Conservation (phyloP, 1,140 invertebrate genomes). For the Mycetomoellerius zeteki region DNA sequence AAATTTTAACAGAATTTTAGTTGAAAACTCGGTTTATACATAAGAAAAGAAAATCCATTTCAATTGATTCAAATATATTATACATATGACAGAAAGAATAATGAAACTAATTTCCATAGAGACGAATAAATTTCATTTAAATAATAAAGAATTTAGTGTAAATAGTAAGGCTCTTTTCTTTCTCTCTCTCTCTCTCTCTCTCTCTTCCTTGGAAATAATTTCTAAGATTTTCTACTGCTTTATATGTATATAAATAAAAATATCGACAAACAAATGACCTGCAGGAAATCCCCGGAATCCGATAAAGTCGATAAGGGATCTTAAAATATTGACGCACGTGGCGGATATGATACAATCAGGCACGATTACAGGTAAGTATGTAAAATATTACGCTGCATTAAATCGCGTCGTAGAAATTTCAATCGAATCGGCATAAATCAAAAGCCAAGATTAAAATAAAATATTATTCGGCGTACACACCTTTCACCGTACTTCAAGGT, state of each 20-base stretch:
- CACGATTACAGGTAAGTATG: neutral
- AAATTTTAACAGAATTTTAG: neutral
- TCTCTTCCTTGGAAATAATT: neutral
- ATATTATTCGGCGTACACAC: neutral
- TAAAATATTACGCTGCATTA: neutral
- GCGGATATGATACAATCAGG: neutral
- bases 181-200: neutral
- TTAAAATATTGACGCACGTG: neutral
- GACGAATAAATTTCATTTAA: neutral
- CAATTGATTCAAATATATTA: neutral
- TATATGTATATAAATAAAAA: neutral
- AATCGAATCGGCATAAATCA: slow-evolving; percentile 3
- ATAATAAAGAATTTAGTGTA: neutral
- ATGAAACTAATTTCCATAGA: neutral
- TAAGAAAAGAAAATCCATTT: neutral
- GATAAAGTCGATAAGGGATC: slow-evolving; percentile 29
- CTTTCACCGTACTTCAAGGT: neutral
- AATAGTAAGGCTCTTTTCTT: neutral
- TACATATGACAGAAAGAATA: neutral
- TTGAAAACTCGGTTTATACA: neutral
- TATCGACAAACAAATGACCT: neutral
- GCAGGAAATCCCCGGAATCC: neutral
- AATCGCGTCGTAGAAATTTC: neutral
- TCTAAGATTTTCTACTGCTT: neutral
- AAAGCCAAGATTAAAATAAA: slow-evolving; percentile 17